Evolutionary conservation across 2,888 invertebrate genomes (phyloP), one percentile per base, ranked within the genome.

Genomic region (Dimorphilus gyrociliatus): DNA sequence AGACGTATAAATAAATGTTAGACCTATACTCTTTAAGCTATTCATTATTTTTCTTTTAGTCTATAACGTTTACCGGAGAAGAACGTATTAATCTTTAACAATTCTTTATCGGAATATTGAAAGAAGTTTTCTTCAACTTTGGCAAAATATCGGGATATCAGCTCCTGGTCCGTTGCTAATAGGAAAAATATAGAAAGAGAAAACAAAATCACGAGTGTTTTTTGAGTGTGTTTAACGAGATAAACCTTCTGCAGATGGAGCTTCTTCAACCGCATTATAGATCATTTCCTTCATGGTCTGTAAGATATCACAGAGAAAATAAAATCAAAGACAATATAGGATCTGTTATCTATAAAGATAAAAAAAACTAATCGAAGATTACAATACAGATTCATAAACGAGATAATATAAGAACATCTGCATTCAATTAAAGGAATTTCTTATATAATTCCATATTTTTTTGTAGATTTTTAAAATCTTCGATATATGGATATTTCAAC

Each of bases 251-350:
- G 78, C 73, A 2, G 85, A 81, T 0, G 88, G 88, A 0, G 85
- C 80, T 57, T 81, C 78, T 55, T 90, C 86, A 33, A 84, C 77
- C 2, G 82, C 79, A 42, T 78, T 75, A 55, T 92, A 92, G 18
- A 92, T 66, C 79, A 90, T 80, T 12, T 80, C 76, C 66, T 92
- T 92, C 81, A 92, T 85, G 66, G 82, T 81, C 86, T 88, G 54
- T 19, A 55, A 57, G 36, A 39, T 39, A 19, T 27, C 25, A 13
- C 3, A 30, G 33, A 19, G 16, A 19, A 15, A 16, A 15, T 12
- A 23, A 24, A 25, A 25, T 10, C 13, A n/a, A 25, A 25, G 10
- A n/a, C 13, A 25, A n/a, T 25, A 34, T 16, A 32, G 19, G 27
- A 27, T 19, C 33, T 4, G 16, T 8, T 16, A 23, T 5, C 4